Base-by-base conservation (phyloP, 2,888 invertebrate genomes). In the Apoderus coryli region DNA sequence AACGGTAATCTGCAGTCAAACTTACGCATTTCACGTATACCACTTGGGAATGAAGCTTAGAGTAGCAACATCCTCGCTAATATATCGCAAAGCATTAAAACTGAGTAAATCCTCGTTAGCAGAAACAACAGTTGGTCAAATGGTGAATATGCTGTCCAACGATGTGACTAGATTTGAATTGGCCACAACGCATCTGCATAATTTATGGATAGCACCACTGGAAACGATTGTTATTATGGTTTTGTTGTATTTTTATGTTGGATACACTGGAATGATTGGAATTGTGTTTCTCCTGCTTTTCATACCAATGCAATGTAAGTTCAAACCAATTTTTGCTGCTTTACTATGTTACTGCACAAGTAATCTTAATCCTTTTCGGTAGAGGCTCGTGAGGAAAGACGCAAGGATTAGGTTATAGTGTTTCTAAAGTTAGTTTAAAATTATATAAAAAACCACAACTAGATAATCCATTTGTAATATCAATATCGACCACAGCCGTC, bases 1-100 rank as follows among this genome's bases (percentile, higher is more conserved):
- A 4, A 34, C 35, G 12, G 73, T 82, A 14, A 61, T 86, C 3
- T 36, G 44, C 10, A 37, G 37, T 10, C 57, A 95, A 59, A 84
- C 84, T 0, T 88, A 84, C 52, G 85, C 89, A 74, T 72, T 88
- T 65, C 76, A 74, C 10, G 71, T 81, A 10, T 64, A 79, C 30
- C 76, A 81, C 44, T 68, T 81, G 56, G 88, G 88, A 26, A 80
- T 86, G 81, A 74, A 79, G 56, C 67, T 85, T 50, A 63, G 86
- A n/a, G 70, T 88, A 1, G 81, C 82, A 1, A 75, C 78, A 47
- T 84, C 84, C 47, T 76, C 82, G 0, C 61, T 90, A 14, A 72
- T 90, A 34, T 89, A 85, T 52, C 69, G 84, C 10, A 46, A 46
- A 35, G 39, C 45, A 6, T 29, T 47, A 11, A 43, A 36, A 31